Conservation (phyloP, 2,113 vertebrate genomes). For the Callospermophilus lateralis region DNA sequence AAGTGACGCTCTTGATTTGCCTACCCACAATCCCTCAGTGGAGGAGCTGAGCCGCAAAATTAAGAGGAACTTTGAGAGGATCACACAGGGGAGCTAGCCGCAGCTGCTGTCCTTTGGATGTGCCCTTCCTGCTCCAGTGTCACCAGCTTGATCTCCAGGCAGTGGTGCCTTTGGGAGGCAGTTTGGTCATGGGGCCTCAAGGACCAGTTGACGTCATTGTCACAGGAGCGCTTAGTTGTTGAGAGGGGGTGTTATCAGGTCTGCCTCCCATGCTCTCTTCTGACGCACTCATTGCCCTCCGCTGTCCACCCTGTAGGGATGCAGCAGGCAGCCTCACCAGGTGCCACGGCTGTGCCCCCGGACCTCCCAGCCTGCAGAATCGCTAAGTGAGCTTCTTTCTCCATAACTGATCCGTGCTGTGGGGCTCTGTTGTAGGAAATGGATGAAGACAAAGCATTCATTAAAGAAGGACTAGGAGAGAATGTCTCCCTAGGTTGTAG, state of each 20-base stretch:
- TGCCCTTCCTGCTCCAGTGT: no score
- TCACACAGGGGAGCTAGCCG: neutral
- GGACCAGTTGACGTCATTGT: no score
- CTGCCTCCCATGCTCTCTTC: no score
- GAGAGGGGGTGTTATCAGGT: no score
- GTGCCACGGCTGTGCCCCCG: neutral
- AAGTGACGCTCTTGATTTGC: constrained; percentile 62
- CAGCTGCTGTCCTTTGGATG: no score
- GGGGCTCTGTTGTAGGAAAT: neutral
- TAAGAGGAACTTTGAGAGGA: neutral
- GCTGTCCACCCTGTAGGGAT: fast-evolving
- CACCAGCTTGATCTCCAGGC: neutral
- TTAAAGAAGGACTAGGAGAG: constrained; percentile 24
- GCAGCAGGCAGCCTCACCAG: neutral
- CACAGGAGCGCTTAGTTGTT: neutral
- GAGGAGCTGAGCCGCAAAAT: constrained; percentile 16
- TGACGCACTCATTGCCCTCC: no score
- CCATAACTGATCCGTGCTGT: no score
- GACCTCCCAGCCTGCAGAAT: neutral
- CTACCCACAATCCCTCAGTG: constrained; percentile 62
- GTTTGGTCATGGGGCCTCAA: neutral
- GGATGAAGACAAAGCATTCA: neutral
- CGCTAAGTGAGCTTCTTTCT: neutral
- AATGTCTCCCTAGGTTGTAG: neutral
- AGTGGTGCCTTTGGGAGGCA: neutral